Evolutionary conservation across 2,113 vertebrate genomes (phyloP).

Genomic region (Bujurquina vittata): DNA sequence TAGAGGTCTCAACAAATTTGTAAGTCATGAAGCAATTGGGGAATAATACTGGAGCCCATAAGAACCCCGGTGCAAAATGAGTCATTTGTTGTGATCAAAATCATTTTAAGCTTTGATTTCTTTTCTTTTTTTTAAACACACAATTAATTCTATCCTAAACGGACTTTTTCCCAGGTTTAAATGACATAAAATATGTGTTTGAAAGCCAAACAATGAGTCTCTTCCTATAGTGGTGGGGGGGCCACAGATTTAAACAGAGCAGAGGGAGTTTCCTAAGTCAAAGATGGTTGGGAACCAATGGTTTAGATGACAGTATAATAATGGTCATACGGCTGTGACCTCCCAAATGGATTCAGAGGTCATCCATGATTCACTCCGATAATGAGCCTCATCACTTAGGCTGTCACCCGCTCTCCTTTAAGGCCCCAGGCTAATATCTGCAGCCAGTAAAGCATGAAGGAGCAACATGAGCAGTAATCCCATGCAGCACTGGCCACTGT

Average conservation of each 20-base stretch:
- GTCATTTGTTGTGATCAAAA: conserved; percentile 56
- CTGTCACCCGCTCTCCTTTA: conserved; percentile 65
- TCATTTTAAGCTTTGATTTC: conserved; percentile 51
- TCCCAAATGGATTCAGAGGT: conserved; percentile 71
- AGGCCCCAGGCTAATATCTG: conserved; percentile 55
- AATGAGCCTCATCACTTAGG: conserved; percentile 75
- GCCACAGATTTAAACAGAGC: conserved; percentile 30
- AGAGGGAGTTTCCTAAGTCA: conserved; percentile 44
- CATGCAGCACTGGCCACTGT: conserved; percentile 35
- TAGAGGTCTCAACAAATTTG: conserved; percentile 3
- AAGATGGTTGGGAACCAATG: conserved; percentile 53
- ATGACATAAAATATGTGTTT: conserved; percentile 44
- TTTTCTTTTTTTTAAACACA: background rate
- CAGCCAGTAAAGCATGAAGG: conserved; percentile 34
- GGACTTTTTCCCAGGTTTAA: conserved; percentile 13
- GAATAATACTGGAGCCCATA: conserved; percentile 26
- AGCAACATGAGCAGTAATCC: conserved; percentile 42
- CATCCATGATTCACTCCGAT: conserved; percentile 71
- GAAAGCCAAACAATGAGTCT: conserved; percentile 58
- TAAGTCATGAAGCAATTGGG: conserved; percentile 22
- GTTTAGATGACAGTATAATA: conserved; percentile 72
- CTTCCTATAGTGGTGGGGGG: conserved; percentile 22
- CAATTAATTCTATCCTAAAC: conserved; percentile 46
- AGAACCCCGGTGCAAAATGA: conserved; percentile 34
- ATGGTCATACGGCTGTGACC: conserved; percentile 57